Percentiles rank a stretch among this genome's conserved stretches.
phyloP scores from a whole-genome alignment of 1,140 invertebrate species.

The Drosophila kanapiae region DNA sequence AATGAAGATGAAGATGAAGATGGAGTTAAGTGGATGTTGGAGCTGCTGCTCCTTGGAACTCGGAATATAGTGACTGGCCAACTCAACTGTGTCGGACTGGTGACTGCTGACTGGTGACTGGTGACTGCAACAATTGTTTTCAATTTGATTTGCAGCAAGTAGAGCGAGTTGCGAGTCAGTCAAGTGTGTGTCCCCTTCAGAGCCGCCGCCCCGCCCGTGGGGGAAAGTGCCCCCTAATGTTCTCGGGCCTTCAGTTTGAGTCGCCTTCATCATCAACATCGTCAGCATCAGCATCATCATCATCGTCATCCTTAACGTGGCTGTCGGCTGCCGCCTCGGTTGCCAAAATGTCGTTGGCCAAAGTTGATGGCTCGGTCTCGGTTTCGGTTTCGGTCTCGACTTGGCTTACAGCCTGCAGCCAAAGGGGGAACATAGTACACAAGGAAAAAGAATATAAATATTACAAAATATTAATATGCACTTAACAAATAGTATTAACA shows the following conservation, averaged over 20 bases:
- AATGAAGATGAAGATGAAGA: slow-evolving; percentile 26
- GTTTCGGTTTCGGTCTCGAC: slow-evolving; percentile 32
- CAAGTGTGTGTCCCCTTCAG: slow-evolving; percentile 18
- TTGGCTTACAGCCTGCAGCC: slow-evolving; percentile 45
- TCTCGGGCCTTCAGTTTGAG: slow-evolving; percentile 43
- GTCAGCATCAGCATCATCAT: slow-evolving; percentile 23
- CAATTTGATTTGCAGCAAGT: slow-evolving; percentile 79
- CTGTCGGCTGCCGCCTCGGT: slow-evolving; percentile 36
- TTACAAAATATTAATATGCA: neutral
- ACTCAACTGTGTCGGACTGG: slow-evolving; percentile 66
- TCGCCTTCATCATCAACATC: slow-evolving; percentile 40
- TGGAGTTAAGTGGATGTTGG: slow-evolving; percentile 19
- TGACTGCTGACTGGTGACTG: slow-evolving; percentile 15
- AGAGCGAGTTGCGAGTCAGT: slow-evolving; percentile 51
- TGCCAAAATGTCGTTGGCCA: slow-evolving; percentile 71
- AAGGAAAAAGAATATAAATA: neutral
- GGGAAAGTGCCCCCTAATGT: slow-evolving; percentile 25
- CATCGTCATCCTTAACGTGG: slow-evolving; percentile 12
- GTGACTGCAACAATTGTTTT: slow-evolving; percentile 69
- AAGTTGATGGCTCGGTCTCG: slow-evolving; percentile 56
- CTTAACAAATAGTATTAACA: too few species aligned
- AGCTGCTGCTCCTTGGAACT: slow-evolving; percentile 4
- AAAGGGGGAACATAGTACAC: slow-evolving; percentile 37
- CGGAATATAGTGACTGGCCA: slow-evolving; percentile 49
- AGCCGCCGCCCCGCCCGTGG: neutral